A percentile compares a stretch with the other conserved stretches of the same genome.
Evolutionary conservation across 2,113 vertebrate genomes (phyloP).

Genomic region (Alaudala cheleensis): DNA sequence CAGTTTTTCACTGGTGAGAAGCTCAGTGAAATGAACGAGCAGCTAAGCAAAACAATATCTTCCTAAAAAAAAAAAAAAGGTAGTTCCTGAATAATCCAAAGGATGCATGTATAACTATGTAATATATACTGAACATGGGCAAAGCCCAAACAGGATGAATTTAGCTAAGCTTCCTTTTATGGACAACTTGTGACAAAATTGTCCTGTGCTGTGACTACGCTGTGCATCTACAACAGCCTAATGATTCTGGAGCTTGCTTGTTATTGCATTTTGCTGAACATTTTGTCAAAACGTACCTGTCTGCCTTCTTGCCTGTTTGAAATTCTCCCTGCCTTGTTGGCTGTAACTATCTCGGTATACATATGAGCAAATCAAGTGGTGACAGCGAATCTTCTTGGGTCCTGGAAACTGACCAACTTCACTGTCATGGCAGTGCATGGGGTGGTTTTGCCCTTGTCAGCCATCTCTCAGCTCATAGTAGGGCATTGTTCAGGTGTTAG

Average conservation of each 20-base stretch:
- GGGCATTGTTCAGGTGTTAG: background rate
- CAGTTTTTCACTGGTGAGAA: background rate
- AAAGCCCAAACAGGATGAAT: background rate
- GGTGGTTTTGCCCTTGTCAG: background rate
- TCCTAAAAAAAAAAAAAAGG: background rate
- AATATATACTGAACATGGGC: background rate
- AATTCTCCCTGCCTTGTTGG: background rate
- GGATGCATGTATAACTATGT: accelerated
- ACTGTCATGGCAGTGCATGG: background rate
- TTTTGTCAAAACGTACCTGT: background rate
- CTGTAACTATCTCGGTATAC: background rate
- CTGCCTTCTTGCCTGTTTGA: background rate
- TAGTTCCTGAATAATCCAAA: background rate
- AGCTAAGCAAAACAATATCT: background rate
- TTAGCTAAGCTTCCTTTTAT: background rate
- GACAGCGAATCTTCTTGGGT: background rate
- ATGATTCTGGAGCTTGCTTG: background rate
- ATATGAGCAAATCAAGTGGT: accelerated
- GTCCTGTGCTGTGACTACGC: background rate
- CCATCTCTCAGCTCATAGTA: background rate
- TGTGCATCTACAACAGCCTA: background rate
- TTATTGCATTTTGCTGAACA: background rate
- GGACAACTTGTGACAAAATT: background rate
- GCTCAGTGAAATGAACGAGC: background rate
- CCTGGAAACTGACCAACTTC: background rate